These are phyloP conservation scores for Malacosoma neustria DNA, from an alignment of 2,888 invertebrate genomes.

Conservation along the genomic window DNA sequence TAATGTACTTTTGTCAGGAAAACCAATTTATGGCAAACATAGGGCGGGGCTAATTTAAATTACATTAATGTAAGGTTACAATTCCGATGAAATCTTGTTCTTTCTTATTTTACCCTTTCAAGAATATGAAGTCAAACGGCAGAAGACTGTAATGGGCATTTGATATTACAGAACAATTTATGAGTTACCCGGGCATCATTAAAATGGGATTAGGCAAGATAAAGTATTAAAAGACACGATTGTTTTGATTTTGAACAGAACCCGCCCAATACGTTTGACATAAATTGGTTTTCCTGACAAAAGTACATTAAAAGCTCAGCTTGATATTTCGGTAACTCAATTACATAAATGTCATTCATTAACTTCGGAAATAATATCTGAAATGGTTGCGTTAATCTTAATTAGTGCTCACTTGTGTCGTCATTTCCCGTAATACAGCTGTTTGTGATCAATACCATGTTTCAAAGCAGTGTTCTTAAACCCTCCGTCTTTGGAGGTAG, in stretches of 20 bases:
- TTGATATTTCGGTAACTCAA: background rate
- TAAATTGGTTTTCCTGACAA: background rate
- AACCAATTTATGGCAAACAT: background rate
- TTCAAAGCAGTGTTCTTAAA: no score
- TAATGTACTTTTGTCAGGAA: background rate
- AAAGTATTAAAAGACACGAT: no score
- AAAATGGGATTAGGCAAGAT: no score
- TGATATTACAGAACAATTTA: no score
- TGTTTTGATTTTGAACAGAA: background rate
- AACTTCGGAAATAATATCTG: background rate
- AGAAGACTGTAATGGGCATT: no score
- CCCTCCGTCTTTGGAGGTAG: no score
- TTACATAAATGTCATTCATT: background rate
- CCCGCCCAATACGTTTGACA: background rate
- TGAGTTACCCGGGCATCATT: no score
- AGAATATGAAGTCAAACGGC: no score
- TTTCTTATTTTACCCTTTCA: no score
- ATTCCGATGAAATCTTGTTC: no score
- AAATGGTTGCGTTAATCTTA: background rate
- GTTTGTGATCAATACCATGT: no score
- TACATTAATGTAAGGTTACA: background rate
- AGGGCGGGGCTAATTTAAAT: background rate
- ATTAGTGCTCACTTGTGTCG: background rate
- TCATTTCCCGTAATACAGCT: background rate
- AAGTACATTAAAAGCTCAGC: background rate